Percentiles rank a stretch among this genome's conserved stretches.
Conservation (phyloP, 2,113 vertebrate species). For the Bos indicus region DNA sequence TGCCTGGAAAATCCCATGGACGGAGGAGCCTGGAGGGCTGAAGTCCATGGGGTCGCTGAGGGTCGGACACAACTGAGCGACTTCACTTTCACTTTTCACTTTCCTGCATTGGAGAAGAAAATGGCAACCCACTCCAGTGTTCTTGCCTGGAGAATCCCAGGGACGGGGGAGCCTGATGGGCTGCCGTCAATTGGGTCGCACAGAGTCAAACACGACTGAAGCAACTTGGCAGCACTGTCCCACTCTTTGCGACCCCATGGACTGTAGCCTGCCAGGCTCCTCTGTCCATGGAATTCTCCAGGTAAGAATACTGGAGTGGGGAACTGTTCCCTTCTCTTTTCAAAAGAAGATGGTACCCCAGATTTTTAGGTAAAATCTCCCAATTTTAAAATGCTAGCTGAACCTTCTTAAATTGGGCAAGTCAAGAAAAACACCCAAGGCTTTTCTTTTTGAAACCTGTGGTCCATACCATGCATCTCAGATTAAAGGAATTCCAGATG, state of each 20-base stretch:
- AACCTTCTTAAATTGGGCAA: background rate
- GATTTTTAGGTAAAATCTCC: background rate
- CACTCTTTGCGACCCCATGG: background rate
- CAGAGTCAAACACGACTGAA: too few relatives aligned
- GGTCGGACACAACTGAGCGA: too few relatives aligned
- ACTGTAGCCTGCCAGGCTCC: background rate
- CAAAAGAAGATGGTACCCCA: background rate
- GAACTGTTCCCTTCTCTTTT: background rate
- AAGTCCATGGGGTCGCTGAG: too few relatives aligned
- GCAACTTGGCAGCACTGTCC: background rate
- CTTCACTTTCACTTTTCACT: too few relatives aligned
- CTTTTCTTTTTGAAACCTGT: background rate
- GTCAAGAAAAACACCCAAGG: background rate
- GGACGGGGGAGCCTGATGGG: too few relatives aligned
- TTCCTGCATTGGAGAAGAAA: too few relatives aligned
- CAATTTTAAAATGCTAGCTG: background rate
- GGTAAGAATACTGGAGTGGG: background rate
- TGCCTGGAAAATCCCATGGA: too few relatives aligned
- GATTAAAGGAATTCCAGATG: background rate
- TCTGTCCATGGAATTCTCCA: background rate
- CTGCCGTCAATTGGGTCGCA: too few relatives aligned
- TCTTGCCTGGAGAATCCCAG: too few relatives aligned
- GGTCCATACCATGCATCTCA: background rate
- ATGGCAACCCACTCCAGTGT: too few relatives aligned
- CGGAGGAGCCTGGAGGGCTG: too few relatives aligned